Base-by-base conservation (phyloP, 2,797 vertebrate species). In the Sphenodon punctatus region DNA sequence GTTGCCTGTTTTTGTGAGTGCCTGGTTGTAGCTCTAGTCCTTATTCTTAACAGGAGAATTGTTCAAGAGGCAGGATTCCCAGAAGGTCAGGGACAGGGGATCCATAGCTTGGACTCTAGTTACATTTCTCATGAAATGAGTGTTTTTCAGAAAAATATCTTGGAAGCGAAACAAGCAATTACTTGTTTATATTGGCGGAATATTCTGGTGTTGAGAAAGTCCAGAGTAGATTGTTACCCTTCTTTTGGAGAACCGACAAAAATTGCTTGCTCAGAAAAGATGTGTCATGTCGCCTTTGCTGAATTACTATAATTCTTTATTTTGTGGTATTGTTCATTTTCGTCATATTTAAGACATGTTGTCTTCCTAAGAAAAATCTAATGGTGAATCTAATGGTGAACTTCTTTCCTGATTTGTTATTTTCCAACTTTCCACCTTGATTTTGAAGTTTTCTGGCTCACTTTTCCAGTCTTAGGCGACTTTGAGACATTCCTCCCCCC, bases 341-440 rank as follows among this genome's bases (percentile, higher is more conserved):
- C 81, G 77, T 84, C 89, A 84, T 92, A 91, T 87, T 77, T 83
- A 84, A 72, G 72, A 77, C 76, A 56, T 63, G 48, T 60, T 85
- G 87, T 85, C 80, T 89, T 90, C 90, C 89, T 86, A 78, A 91
- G 69, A 78, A 89, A 88, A 72, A 78, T 76, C 85, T 90, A 78
- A 60, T 75, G 82, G 80, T 34, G n/a, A 34, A 34, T 56, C 5
- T 63, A 25, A 27, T 51, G 27, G 60, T 8, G 34, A 88, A 69
- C 68, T 68, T 86, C 63, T 59, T 53, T 61, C 74, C 63, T 91
- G 90, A 92, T 78, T 90, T 92, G 89, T 85, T 89, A 90, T 82
- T 86, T 86, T 92, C 92, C 91, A 91, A 93, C 93, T 93, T 83
- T 12, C 89, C 85, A 55, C 85, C 92, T 90, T 90, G 88, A 90